Percentiles rank a stretch among this genome's conserved stretches.
phyloP scores from a whole-genome alignment of 2,888 invertebrate genomes.

The Trichopria drosophilae region DNA sequence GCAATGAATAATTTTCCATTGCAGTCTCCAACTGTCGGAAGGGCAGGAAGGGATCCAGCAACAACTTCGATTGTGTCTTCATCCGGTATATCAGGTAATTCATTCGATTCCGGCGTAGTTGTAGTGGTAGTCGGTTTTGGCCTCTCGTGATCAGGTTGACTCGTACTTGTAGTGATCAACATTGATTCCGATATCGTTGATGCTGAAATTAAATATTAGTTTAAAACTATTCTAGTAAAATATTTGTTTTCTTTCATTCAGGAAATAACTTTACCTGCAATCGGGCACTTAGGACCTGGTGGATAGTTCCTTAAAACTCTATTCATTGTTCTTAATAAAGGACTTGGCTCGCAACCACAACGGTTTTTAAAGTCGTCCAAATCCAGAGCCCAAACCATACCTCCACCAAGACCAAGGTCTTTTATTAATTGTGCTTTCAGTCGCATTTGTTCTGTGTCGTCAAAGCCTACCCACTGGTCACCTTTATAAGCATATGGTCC shows the following conservation, averaged over 20 bases:
- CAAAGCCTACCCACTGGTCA: slow-evolving; percentile 93
- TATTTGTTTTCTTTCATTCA: background rate
- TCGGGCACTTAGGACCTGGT: slow-evolving; percentile 66
- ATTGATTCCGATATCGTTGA: too few relatives aligned
- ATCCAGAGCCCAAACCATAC: slow-evolving; percentile 89
- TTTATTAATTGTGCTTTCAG: slow-evolving; percentile 83
- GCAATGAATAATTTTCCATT: slow-evolving; percentile 64
- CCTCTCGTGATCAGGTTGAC: slow-evolving; percentile 1
- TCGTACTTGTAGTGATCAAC: too few relatives aligned
- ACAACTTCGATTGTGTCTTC: slow-evolving; percentile 49
- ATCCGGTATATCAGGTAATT: slow-evolving; percentile 29
- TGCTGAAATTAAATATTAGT: too few relatives aligned
- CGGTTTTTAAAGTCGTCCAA: slow-evolving; percentile 82
- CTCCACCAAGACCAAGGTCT: slow-evolving; percentile 78
- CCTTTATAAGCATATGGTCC: slow-evolving; percentile 83
- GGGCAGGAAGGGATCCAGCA: slow-evolving; percentile 38
- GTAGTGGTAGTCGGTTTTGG: slow-evolving; percentile 32
- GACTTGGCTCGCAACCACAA: slow-evolving; percentile 81
- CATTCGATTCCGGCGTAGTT: slow-evolving; percentile 13
- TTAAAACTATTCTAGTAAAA: background rate
- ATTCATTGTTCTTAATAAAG: slow-evolving; percentile 78
- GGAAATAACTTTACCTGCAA: slow-evolving; percentile 60
- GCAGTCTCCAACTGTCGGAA: slow-evolving; percentile 58
- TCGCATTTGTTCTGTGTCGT: slow-evolving; percentile 80
- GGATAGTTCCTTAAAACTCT: slow-evolving; percentile 73